phyloP scores from a whole-genome alignment of 2,797 vertebrate genomes.

The Ambastaia sidthimunki region DNA sequence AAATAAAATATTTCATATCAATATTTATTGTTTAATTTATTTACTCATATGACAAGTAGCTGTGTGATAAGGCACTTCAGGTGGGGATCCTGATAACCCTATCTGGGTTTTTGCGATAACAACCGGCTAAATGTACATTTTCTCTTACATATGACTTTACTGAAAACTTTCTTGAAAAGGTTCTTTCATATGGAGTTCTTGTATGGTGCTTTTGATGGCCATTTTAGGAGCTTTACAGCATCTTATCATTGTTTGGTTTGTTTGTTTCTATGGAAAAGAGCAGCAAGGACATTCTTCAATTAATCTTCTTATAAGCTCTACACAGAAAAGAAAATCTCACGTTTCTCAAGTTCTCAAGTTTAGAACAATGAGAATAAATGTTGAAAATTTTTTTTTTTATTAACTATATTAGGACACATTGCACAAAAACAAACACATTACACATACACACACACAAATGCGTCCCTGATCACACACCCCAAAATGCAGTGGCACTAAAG shows the following conservation, averaged over 20 bases:
- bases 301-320: neutral
- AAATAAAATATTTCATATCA: too few relatives aligned
- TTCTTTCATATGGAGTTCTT: too few relatives aligned
- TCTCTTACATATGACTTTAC: neutral
- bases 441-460: slow-evolving; percentile 18
- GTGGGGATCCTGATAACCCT: too few relatives aligned
- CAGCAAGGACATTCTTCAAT: neutral
- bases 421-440: slow-evolving; percentile 1
- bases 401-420: slow-evolving; percentile 57
- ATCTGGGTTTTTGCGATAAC: too few relatives aligned
- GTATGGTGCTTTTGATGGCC: too few relatives aligned
- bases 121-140: too few relatives aligned
- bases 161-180: too few relatives aligned
- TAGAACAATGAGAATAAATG: neutral
- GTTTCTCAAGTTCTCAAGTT: too few relatives aligned
- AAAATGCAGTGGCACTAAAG: slow-evolving; percentile 68
- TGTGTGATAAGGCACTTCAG: too few relatives aligned
- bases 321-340: neutral
- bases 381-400: neutral
- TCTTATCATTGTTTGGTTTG: neutral
- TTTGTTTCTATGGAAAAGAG: neutral
- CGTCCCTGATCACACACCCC: slow-evolving; percentile 62
- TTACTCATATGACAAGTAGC: too few relatives aligned
- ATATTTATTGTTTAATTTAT: too few relatives aligned
- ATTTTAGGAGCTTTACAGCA: neutral